Conservation (phyloP, 2,888 invertebrate species). For the Platycnemis pennipes region DNA sequence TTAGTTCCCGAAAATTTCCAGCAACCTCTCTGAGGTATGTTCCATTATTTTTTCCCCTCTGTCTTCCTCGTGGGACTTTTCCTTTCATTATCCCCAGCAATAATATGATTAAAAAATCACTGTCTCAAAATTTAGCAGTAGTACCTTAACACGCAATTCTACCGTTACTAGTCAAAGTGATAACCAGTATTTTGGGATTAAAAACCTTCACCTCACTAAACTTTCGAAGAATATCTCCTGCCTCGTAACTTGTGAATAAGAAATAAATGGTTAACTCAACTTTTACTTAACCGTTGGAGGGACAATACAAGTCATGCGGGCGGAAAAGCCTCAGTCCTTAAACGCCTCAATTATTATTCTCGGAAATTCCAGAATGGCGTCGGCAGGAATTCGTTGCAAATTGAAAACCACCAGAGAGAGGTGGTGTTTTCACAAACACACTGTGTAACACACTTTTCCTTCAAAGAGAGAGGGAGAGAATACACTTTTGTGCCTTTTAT, state of each 20-base stretch:
- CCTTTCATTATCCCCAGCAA: too few species aligned
- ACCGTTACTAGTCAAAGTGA: too few species aligned
- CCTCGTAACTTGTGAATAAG: neutral
- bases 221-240: too few species aligned
- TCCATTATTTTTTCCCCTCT: too few species aligned
- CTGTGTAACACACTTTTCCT: neutral
- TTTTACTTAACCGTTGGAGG: neutral
- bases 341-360: neutral
- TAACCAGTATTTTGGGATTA: too few species aligned
- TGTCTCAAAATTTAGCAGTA: too few species aligned
- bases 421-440: neutral
- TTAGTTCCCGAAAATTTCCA: too few species aligned
- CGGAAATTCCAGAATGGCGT: neutral
- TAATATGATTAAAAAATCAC: too few species aligned
- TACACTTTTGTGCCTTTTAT: neutral
- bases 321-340: neutral
- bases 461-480: neutral
- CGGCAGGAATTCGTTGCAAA: neutral
- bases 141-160: too few species aligned
- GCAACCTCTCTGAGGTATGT: too few species aligned
- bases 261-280: neutral
- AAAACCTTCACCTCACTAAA: too few species aligned
- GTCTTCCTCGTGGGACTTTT: too few species aligned
- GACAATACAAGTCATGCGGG: neutral
- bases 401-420: neutral